These are phyloP conservation scores for Altica lythri DNA, from an alignment of 2,888 invertebrate species.

Conservation along the genomic window DNA sequence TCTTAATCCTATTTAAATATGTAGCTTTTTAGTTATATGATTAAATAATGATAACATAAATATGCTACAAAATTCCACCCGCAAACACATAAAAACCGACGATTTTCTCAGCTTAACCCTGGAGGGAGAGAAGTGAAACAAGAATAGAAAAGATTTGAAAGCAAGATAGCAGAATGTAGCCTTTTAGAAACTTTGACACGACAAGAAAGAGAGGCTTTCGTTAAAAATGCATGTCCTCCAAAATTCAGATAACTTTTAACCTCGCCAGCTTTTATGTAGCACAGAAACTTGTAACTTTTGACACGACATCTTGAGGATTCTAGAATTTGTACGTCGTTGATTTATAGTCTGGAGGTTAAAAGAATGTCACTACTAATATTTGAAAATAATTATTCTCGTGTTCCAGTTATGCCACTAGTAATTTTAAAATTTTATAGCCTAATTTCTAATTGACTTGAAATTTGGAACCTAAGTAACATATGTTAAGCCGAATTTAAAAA, in stretches of 20 bases:
- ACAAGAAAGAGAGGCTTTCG: conserved; percentile 23
- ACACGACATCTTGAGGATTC: conserved; percentile 17
- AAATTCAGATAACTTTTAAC: conserved; percentile 35
- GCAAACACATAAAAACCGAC: not conserved
- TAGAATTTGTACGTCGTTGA: conserved; percentile 23
- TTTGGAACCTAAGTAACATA: too few species aligned
- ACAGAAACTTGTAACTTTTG: conserved; percentile 31
- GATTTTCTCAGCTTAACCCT: not conserved
- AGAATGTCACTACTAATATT: conserved; percentile 1
- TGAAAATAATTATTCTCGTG: not conserved
- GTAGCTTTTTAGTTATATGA: too few species aligned
- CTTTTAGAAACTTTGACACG: conserved; percentile 31
- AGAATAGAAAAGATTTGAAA: not conserved
- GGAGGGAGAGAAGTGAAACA: not conserved
- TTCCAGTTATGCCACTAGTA: too few species aligned
- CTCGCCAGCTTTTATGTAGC: conserved; percentile 30
- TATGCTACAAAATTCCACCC: not conserved
- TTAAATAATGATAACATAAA: too few species aligned
- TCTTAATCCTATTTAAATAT: too few species aligned
- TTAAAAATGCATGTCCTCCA: conserved; percentile 39
- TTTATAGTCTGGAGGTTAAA: conserved; percentile 14
- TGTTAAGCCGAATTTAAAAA: too few species aligned
- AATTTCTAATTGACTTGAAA: too few species aligned
- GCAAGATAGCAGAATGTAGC: conserved; percentile 21
- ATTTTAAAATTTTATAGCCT: too few species aligned